Evolutionary conservation across 2,888 invertebrate species (phyloP).

Genomic region (Eupithecia tripunctaria): DNA sequence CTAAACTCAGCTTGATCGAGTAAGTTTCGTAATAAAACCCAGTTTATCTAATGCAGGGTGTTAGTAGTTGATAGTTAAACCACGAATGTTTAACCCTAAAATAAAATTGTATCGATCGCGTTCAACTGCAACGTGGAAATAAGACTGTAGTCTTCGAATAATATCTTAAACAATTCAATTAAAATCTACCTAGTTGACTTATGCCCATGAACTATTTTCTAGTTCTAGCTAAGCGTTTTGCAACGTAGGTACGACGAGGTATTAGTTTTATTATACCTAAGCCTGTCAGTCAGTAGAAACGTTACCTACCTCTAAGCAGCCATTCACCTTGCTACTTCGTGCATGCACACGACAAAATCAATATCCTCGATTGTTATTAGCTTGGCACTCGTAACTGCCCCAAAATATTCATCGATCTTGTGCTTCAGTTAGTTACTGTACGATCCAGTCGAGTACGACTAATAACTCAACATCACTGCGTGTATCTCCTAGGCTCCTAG

Average conservation of each 20-base stretch:
- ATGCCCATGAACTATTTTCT: slow-evolving; percentile 72
- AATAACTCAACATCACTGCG: not conserved
- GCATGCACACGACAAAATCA: slow-evolving; percentile 49
- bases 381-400: slow-evolving; percentile 45
- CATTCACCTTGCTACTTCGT: slow-evolving; percentile 43
- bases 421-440: slow-evolving; percentile 24
- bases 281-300: not conserved
- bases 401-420: slow-evolving; percentile 6
- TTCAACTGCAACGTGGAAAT: no score
- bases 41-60: no score
- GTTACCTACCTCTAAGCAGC: slow-evolving; percentile 28
- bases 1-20: no score
- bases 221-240: slow-evolving; percentile 74
- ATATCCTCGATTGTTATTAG: slow-evolving; percentile 47
- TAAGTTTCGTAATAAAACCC: no score
- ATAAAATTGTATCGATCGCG: no score
- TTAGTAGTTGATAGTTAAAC: no score
- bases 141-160: not conserved
- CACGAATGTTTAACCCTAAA: no score
- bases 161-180: not conserved
- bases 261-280: slow-evolving; percentile 45
- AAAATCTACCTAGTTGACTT: not conserved
- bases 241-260: slow-evolving; percentile 65
- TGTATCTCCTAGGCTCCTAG: no score
- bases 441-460: not conserved